Percentiles rank a stretch among this genome's conserved stretches.
Evolutionary conservation across 1,140 invertebrate species (phyloP).

Genomic region (Heliconius nattereri): DNA sequence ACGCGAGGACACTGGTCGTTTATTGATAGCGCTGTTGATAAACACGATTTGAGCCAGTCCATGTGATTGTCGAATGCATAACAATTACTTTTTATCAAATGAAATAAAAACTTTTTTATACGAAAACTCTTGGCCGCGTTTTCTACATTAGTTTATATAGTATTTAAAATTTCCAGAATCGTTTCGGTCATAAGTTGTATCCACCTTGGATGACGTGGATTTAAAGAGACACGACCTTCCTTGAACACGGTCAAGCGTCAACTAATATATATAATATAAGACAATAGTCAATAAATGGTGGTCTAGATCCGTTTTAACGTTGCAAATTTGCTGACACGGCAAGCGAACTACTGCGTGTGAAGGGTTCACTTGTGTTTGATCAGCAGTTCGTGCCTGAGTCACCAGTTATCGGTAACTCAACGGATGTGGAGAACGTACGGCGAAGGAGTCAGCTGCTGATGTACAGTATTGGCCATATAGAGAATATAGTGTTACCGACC

Average conservation of each 20-base stretch:
- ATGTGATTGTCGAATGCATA: slow-evolving; percentile 44
- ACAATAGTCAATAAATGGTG: slow-evolving; percentile 3
- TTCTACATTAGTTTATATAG: neutral
- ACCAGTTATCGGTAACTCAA: slow-evolving; percentile 69
- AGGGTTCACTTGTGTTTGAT: slow-evolving; percentile 48
- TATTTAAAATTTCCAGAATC: neutral
- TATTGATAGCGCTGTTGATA: slow-evolving; percentile 44
- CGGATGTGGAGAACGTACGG: slow-evolving; percentile 62
- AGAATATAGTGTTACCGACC: slow-evolving; percentile 58
- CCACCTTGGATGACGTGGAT: slow-evolving; percentile 2
- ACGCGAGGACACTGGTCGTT: slow-evolving; percentile 35
- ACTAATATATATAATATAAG: slow-evolving; percentile 45
- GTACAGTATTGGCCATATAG: slow-evolving; percentile 62
- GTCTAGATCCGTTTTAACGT: slow-evolving; percentile 48
- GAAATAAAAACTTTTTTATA: neutral
- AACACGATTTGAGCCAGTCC: slow-evolving; percentile 51
- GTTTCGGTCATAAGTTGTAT: slow-evolving; percentile 15
- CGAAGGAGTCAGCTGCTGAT: slow-evolving; percentile 63
- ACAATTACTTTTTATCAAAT: slow-evolving; percentile 22
- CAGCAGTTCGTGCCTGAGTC: slow-evolving; percentile 54
- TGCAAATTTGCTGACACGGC: slow-evolving; percentile 54
- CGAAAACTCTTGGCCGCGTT: neutral
- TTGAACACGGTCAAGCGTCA: slow-evolving; percentile 42
- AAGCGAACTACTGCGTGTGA: slow-evolving; percentile 35
- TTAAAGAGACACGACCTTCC: slow-evolving; percentile 48